phyloP scores from a whole-genome alignment of 1,140 invertebrate genomes.

The Euwallacea fornicatus region DNA sequence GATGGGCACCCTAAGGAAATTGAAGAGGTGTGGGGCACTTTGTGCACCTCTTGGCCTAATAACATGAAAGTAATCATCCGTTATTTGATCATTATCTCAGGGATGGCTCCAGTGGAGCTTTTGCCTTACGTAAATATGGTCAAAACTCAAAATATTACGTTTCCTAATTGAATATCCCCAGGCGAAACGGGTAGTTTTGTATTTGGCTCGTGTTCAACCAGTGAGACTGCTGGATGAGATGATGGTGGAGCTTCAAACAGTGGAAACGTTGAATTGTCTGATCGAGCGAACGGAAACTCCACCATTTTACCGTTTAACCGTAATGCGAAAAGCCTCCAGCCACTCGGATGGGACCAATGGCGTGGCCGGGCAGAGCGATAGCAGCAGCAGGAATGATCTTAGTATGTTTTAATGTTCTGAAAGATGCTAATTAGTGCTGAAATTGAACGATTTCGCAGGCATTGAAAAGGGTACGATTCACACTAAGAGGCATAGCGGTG shows the following conservation, averaged over 20 bases:
- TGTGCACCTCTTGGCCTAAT: slow-evolving; percentile 94
- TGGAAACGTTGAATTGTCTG: slow-evolving; percentile 91
- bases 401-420: slow-evolving; percentile 41
- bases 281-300: slow-evolving; percentile 96
- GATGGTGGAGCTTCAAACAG: slow-evolving; percentile 94
- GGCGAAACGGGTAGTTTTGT: slow-evolving; percentile 93
- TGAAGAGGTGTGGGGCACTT: slow-evolving; percentile 92
- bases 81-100: slow-evolving; percentile 96
- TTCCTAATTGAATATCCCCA: slow-evolving; percentile 51
- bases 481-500: slow-evolving; percentile 92
- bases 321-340: slow-evolving; percentile 85
- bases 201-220: slow-evolving; percentile 85
- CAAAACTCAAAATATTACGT: not conserved
- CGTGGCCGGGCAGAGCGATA: slow-evolving; percentile 57
- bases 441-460: slow-evolving; percentile 42
- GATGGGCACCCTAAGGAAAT: slow-evolving; percentile 94
- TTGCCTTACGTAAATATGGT: slow-evolving; percentile 75
- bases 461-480: slow-evolving; percentile 94
- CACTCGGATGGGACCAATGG: slow-evolving; percentile 70
- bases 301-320: slow-evolving; percentile 92
- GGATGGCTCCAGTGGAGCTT: slow-evolving; percentile 91
- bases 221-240: slow-evolving; percentile 93
- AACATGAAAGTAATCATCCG: slow-evolving; percentile 96
- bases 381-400: slow-evolving; percentile 52
- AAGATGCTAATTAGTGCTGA: slow-evolving; percentile 1